phyloP scores from a whole-genome alignment of 2,797 vertebrate genomes.

The Crocodylus rhombifer region DNA sequence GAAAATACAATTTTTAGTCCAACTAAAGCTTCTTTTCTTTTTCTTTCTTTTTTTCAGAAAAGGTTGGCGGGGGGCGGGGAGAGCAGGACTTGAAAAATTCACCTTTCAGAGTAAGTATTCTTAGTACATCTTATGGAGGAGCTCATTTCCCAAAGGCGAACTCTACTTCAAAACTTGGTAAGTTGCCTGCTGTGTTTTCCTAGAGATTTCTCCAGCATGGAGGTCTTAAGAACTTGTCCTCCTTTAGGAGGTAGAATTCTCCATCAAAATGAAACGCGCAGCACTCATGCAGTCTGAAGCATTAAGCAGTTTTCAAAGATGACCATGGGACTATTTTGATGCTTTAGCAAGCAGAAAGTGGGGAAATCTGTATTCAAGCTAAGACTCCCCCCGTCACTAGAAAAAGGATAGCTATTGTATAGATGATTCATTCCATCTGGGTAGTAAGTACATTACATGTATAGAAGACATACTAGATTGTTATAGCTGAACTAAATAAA shows the following conservation, averaged over 20 bases:
- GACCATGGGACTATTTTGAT: background rate
- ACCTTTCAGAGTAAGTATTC: constrained; percentile 13
- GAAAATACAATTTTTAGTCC: background rate
- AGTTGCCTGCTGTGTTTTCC: background rate
- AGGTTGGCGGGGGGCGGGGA: constrained; percentile 18
- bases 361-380: background rate
- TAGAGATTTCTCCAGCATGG: background rate
- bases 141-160: background rate
- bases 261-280: background rate
- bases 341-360: background rate
- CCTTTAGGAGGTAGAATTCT: background rate
- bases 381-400: background rate
- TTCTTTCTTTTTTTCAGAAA: background rate
- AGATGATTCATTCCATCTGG: background rate
- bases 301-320: background rate
- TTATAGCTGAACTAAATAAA: background rate
- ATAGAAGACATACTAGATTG: background rate
- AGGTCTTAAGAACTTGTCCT: background rate
- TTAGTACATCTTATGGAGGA: background rate
- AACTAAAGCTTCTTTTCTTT: constrained; percentile 15
- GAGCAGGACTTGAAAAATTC: constrained; percentile 41
- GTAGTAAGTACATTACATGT: background rate
- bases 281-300: accelerated
- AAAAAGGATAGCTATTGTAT: accelerated
- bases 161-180: background rate